Percentiles rank a stretch among this genome's conserved stretches.
phyloP scores from a whole-genome alignment of 92 coral and sea anemone genomes.

The Bergia puertoricense region DNA sequence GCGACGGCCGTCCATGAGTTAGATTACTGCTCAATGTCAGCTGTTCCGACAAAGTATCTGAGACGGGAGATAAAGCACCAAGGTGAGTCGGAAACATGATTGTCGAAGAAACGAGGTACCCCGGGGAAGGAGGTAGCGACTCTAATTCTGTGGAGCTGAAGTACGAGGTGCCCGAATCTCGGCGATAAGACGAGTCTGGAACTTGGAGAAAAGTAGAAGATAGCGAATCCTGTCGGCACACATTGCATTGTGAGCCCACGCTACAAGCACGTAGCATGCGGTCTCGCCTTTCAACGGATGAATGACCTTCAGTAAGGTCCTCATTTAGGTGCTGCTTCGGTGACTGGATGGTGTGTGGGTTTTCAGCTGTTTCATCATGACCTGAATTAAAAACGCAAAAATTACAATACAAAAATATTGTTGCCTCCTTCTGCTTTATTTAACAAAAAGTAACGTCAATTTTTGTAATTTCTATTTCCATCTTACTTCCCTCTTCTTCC shows the following conservation, averaged over 20 bases:
- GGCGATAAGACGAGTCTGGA: constrained; percentile 42
- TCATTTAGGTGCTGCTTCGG: neutral
- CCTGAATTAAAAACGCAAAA: neutral
- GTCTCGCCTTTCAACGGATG: constrained; percentile 4
- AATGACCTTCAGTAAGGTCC: neutral
- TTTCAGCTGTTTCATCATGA: neutral
- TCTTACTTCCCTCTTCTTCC: no score
- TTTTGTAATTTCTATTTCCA: no score
- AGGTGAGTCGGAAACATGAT: constrained; percentile 1
- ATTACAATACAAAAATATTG: no score
- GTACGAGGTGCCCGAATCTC: constrained; percentile 49
- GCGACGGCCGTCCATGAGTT: constrained; percentile 27
- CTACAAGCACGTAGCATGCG: constrained; percentile 26
- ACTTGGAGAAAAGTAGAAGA: constrained; percentile 24
- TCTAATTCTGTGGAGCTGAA: constrained; percentile 59
- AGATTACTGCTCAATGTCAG: neutral
- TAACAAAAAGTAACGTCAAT: no score
- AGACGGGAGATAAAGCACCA: neutral
- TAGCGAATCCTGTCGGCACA: constrained; percentile 35
- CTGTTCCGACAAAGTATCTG: constrained; percentile 25
- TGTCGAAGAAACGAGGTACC: neutral
- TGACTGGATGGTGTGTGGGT: neutral
- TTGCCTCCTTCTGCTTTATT: neutral
- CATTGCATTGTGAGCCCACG: constrained; percentile 26
- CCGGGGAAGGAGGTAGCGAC: constrained; percentile 61